Evolutionary conservation across 2,888 invertebrate species (phyloP), one percentile per base, ranked within the genome.

Genomic region (Erannis defoliaria): DNA sequence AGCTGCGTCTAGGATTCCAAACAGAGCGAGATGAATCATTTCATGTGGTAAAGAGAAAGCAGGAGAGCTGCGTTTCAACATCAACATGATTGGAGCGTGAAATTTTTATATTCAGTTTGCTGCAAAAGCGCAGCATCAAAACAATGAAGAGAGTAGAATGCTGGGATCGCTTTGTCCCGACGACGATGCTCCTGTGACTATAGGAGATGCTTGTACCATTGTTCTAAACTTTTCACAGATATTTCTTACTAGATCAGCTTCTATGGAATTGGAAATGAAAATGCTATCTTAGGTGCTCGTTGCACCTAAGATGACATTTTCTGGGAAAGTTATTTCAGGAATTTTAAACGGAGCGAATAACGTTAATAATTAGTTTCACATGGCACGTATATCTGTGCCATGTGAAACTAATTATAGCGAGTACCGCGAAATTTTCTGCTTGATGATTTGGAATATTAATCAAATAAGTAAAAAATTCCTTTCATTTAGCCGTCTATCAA

Each of bases 1-100:
- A 84, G 85, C 88, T 87, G 84, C 82, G 91, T 90, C 92, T 91
- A 90, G 90, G 89, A 90, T 86, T 78, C 81, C 79, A 73, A 82
- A 80, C 72, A 71, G 84, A 89, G 75, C 49, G 88, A 78, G 88
- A 85, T 60, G 57, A 77, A 14, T 63, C 49, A 69, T 62, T 56
- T 21, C 46, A 58, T 60, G 51, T 18, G 33, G 18, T 35, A 6
- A 29, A 23, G 84, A 58, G 68, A 14, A 78, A 87, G 67, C 70
- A 79, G 69, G 89, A 88, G 38, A 59, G 71, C 55, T 56, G 53
- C 71, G 75, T 76, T 81, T 84, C 71, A 76, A 83, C 82, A 85
- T 89, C 85, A 84, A 86, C 87, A 90, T 91, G 89, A 90, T 89
- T 89, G 88, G 85, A 86, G 83, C 84, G 84, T 89, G 84, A 88